Evolutionary conservation across 2,797 vertebrate species (phyloP), one percentile per base, ranked within the genome.

Genomic region (Schizopygopsis malacanthus): DNA sequence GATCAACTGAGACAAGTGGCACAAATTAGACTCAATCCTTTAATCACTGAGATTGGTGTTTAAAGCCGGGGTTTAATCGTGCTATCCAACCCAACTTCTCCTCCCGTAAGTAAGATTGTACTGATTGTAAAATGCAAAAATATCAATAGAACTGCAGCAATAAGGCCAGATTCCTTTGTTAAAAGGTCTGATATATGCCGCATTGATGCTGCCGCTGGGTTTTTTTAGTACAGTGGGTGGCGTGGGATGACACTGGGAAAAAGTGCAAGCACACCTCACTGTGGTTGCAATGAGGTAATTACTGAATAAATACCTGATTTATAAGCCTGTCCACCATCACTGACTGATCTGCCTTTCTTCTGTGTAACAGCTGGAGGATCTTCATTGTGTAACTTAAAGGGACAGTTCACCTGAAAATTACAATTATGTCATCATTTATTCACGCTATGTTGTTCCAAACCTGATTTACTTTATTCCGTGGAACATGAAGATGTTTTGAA

Each of bases 1-100:
- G 61, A 86, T 86, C 71, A 86, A 67, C 85, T 76, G 61, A 56
- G 22, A 85, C 41, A 72, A 80, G 39, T 73, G 39, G 28, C 50
- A 69, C 37, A 52, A 54, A 84, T 75, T 50, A 47, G 71, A 28
- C 50, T 69, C 39, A 75, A 87, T 65, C 47, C 59, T 65, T 69
- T 61, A 81, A 79, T 69, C 41, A 65, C 59, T 59, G 16, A 70
- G 85, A 56, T 79, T 50, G 50, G 71, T 78, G 69, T 61, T 71
- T 72, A 59, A 85, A 85, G 28, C 47, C 22, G 1, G 18, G n/a
- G 43, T 81, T 85, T 73, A 63, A 65, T 52, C 7, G 15, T 72
- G 73, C 20, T 81, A 73, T 52, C 6, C 54, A 20, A 50, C 28
- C 50, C 47, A 56, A 69, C 37, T 43, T 73, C 11, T 33, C 22